A percentile compares a stretch with the other conserved stretches of the same genome.
Conservation (phyloP, 1,140 invertebrate genomes). For the Pseudomyrmex flavicornis region DNA sequence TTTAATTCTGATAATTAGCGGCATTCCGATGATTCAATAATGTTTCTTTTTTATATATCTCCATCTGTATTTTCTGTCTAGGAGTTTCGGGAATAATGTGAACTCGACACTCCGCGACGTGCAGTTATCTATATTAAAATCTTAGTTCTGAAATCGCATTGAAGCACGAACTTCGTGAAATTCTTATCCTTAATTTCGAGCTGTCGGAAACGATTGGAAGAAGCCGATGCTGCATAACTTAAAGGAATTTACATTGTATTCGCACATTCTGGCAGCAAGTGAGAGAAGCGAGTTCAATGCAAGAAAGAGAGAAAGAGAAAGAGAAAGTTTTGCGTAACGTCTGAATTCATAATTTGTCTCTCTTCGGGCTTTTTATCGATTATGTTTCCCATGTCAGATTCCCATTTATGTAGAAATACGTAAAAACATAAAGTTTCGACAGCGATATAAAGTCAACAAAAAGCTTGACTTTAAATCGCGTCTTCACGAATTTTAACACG, state of each 20-base stretch:
- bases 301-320: neutral
- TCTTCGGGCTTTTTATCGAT: neutral
- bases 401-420: neutral
- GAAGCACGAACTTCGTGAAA: slow-evolving; percentile 14
- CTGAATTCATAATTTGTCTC: slow-evolving; percentile 46
- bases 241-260: slow-evolving; percentile 52
- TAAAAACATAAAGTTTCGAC: neutral
- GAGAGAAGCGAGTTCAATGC: slow-evolving; percentile 28
- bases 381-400: neutral
- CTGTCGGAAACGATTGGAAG: slow-evolving; percentile 21
- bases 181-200: slow-evolving; percentile 41
- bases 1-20: slow-evolving; percentile 10
- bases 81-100: neutral
- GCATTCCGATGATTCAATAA: slow-evolving; percentile 4
- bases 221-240: slow-evolving; percentile 35
- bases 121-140: slow-evolving; percentile 44
- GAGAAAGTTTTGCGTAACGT: neutral
- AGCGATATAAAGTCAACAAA: neutral
- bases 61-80: neutral
- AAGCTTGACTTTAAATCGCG: too few relatives aligned
- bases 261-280: neutral
- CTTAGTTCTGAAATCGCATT: slow-evolving; percentile 23
- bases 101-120: neutral
- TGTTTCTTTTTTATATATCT: too few relatives aligned
- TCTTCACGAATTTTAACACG: too few relatives aligned